Percentiles rank a stretch among this genome's conserved stretches.
phyloP scores from a whole-genome alignment of 1,140 invertebrate species.

The Leptopilina boulardi region DNA sequence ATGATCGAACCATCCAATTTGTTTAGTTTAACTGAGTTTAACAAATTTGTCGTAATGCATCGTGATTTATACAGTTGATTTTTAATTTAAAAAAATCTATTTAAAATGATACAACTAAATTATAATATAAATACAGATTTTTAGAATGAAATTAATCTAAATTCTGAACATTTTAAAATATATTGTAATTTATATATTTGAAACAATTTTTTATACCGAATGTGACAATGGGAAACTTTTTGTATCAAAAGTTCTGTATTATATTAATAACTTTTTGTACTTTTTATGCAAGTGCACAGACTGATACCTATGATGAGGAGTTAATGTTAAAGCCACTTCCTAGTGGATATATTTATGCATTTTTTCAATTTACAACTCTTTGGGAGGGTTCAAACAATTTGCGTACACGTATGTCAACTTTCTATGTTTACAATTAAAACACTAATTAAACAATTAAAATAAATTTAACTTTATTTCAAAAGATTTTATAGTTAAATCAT shows the following conservation, averaged over 20 bases:
- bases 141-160: too few species aligned
- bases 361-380: conserved; percentile 90
- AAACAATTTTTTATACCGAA: neutral
- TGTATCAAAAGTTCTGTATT: conserved; percentile 9
- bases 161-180: too few species aligned
- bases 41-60: too few species aligned
- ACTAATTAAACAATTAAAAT: conserved; percentile 51
- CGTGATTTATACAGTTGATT: too few species aligned
- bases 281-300: conserved; percentile 51
- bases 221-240: neutral
- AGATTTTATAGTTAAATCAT: conserved; percentile 35
- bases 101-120: too few species aligned
- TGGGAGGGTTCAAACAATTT: conserved; percentile 79
- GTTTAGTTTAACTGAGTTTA: too few species aligned
- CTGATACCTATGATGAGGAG: conserved; percentile 87
- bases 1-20: too few species aligned
- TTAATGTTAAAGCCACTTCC: conserved; percentile 86
- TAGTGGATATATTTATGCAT: conserved; percentile 87
- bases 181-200: too few species aligned
- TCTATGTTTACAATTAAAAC: conserved; percentile 30
- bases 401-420: conserved; percentile 77
- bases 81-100: too few species aligned
- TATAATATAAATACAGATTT: too few species aligned
- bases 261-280: conserved; percentile 47
- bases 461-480: conserved; percentile 40